These are phyloP conservation scores for Podarcis raffonei DNA, from an alignment of 2,113 vertebrate species.

Conservation along the genomic window DNA sequence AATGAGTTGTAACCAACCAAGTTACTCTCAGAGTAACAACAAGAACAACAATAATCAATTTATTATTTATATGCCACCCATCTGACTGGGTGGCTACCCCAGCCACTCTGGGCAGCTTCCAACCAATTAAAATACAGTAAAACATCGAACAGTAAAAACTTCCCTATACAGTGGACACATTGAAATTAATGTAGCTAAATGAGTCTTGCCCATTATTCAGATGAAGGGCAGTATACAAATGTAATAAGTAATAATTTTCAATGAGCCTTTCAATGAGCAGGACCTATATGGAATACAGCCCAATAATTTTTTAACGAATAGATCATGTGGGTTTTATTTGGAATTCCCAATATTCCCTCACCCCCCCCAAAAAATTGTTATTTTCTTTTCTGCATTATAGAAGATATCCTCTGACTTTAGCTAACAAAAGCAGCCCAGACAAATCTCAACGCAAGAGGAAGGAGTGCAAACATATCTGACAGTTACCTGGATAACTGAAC, in stretches of 20 bases:
- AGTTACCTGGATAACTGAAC: background rate
- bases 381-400: background rate
- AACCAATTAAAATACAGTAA: no score
- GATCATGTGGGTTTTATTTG: background rate
- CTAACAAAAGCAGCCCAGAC: fast-evolving
- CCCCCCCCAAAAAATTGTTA: no score
- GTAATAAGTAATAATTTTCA: background rate
- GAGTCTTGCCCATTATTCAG: background rate
- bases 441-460: fast-evolving
- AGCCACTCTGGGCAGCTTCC: no score
- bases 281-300: no score
- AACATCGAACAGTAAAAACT: no score
- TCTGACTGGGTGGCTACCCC: no score
- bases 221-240: background rate
- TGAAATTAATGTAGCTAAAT: no score
- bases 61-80: no score
- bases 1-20: no score
- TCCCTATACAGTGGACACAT: no score
- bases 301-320: background rate
- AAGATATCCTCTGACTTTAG: background rate
- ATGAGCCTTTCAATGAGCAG: background rate
- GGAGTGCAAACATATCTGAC: background rate
- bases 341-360: background rate
- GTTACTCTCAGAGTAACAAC: no score
- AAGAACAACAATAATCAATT: no score